phyloP scores from a whole-genome alignment of 1,140 invertebrate species.

The Diploscapter pachys region DNA sequence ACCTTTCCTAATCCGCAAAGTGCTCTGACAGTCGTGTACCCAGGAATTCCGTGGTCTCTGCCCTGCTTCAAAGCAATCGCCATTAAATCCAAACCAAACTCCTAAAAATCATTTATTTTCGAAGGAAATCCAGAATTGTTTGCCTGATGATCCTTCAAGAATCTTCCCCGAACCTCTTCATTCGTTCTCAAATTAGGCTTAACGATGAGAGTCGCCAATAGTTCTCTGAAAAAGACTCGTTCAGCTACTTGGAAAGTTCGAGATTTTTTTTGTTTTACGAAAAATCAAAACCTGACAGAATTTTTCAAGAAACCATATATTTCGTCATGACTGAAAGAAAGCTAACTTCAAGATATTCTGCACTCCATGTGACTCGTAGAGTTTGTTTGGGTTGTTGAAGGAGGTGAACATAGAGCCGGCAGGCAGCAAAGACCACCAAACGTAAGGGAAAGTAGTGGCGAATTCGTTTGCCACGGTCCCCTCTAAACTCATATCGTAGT shows the following conservation, averaged over 20 bases:
- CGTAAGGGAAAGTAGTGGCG: conserved; percentile 23
- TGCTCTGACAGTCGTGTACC: conserved; percentile 75
- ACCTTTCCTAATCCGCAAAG: conserved; percentile 65
- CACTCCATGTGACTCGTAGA: conserved; percentile 32
- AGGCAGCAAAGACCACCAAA: conserved; percentile 30
- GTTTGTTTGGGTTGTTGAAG: conserved; percentile 40
- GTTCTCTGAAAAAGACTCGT: not conserved
- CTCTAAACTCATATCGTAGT: conserved; percentile 43
- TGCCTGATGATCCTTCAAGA: conserved; percentile 28
- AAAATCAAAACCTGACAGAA: no score
- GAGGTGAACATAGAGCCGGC: conserved; percentile 18
- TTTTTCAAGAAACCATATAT: not conserved
- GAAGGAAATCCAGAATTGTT: no score
- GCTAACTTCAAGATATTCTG: conserved; percentile 22
- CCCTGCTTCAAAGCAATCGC: conserved; percentile 71
- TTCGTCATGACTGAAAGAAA: not conserved
- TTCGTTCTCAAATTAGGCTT: conserved; percentile 32
- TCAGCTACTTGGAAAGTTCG: not conserved
- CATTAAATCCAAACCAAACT: conserved; percentile 64
- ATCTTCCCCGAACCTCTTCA: conserved; percentile 24
- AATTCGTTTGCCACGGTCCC: conserved; percentile 37
- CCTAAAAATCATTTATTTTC: not conserved
- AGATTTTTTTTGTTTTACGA: not conserved
- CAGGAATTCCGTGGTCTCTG: conserved; percentile 79
- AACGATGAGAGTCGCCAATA: conserved; percentile 32